Evolutionary conservation across 2,888 invertebrate genomes (phyloP).

Genomic region (Yponomeuta cagnagella): DNA sequence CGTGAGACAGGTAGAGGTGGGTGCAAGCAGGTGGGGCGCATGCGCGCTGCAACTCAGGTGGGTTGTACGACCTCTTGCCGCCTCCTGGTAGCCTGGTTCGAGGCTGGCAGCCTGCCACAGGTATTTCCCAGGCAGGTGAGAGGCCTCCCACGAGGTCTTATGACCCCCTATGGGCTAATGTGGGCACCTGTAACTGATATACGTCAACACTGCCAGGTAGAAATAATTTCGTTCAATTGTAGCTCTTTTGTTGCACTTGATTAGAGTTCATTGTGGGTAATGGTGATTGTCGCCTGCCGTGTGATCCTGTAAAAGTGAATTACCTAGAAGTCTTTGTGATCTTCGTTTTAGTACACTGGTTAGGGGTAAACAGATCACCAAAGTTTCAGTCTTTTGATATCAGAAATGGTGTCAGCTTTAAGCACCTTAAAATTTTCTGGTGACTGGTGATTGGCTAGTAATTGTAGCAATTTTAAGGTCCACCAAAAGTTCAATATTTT

Average conservation of each 20-base stretch:
- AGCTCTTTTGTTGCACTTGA: not conserved
- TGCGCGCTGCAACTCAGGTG: constrained; percentile 38
- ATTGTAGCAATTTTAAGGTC: too few species aligned
- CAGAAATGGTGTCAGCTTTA: not conserved
- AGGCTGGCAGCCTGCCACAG: constrained; percentile 76
- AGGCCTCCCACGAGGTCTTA: constrained; percentile 41
- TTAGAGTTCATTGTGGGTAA: not conserved
- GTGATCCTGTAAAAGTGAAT: not conserved
- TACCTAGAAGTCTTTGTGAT: not conserved
- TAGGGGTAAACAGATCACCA: not conserved
- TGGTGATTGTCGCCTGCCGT: not conserved
- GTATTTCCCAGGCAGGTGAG: constrained; percentile 66
- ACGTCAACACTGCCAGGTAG: too few species aligned
- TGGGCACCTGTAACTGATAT: constrained; percentile 4
- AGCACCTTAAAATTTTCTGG: not conserved
- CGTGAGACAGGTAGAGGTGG: constrained; percentile 7
- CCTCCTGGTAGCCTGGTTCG: constrained; percentile 56
- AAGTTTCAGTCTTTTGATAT: not conserved
- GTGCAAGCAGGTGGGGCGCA: constrained; percentile 13
- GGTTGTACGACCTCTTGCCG: constrained; percentile 41
- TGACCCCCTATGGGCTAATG: constrained; percentile 38
- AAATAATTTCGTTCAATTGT: not conserved
- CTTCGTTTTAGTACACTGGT: not conserved
- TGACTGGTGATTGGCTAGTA: not conserved
- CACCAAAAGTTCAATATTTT: too few species aligned